Evolutionary conservation across 2,888 invertebrate species (phyloP), one percentile per base, ranked within the genome.

Genomic region (Torymus tubicola): DNA sequence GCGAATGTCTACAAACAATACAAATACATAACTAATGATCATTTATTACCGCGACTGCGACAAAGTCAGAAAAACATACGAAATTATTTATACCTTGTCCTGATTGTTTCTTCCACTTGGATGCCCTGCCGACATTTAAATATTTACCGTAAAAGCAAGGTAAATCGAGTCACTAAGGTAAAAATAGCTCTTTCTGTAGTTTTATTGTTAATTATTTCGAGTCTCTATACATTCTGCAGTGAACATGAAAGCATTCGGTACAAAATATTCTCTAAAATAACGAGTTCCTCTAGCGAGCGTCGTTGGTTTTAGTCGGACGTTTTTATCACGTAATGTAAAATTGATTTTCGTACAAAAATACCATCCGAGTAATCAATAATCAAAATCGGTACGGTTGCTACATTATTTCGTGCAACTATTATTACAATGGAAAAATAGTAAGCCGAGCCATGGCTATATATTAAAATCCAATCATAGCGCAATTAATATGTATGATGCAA

Each of bases 401-500:
- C 8, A 42, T 67, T n/a, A 13, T 1, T 42, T 42, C 53, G 8
- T 53, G n/a, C 11, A 53, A 63, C 52, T 53, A 16, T 14, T 1
- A 4, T 72, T 63, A 31, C 24, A 55, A 72, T 64, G 21, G 13
- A 16, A 52, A 24, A 42, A 31, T n/a, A 21, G 11, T 11, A 42
- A n/a, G 16, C 52, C 14, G 60, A 75, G 13, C 8, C 67, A 42
- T 53, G 60, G 55, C 31, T 72, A 67, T 60, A 21, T 13, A 75
- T 68, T 68, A 16, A 75, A 75, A 75, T 67, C 52, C 18, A 64
- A 63, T 16, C 24, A 52, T 31, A 24, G 52, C 31, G 10, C 14
- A 24, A 64, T 61, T 64, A 21, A 61, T 70, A 70, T 70, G 58
- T 58, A 70, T 71, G 61, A 61, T n/a, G 18, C 31, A 16, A 71